Conservation (phyloP, 2,113 vertebrate species). For the Sturnus vulgaris region DNA sequence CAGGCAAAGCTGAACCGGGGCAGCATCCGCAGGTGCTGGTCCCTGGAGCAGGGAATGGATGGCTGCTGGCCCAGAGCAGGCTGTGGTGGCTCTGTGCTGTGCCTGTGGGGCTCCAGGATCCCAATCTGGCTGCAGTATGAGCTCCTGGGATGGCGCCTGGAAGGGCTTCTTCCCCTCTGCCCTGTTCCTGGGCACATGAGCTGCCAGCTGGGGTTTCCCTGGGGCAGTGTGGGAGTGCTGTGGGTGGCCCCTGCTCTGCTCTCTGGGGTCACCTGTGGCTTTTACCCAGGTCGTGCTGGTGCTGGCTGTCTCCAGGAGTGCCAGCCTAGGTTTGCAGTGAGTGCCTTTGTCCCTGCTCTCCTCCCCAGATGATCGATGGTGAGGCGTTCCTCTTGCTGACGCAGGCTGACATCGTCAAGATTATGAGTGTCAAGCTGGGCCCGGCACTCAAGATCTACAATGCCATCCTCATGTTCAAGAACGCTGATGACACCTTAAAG, state of each 20-base stretch:
- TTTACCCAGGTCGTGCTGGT: neutral
- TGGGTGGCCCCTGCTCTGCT: neutral
- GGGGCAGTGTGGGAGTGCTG: neutral
- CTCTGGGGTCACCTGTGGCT: neutral
- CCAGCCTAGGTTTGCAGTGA: neutral
- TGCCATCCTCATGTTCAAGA: constrained; percentile 99
- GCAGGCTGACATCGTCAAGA: constrained; percentile 97
- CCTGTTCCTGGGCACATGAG: rapidly evolving
- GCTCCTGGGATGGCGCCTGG: neutral
- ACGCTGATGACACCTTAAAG: constrained; percentile 91
- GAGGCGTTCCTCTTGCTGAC: constrained; percentile 96
- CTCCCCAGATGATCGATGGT: constrained; percentile 84
- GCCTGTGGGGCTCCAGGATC: rapidly evolving
- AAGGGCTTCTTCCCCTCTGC: neutral
- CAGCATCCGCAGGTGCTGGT: rapidly evolving
- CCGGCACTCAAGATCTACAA: constrained; percentile 99
- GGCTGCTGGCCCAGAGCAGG: neutral
- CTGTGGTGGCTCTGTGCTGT: neutral
- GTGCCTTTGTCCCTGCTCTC: neutral
- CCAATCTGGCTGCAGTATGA: neutral
- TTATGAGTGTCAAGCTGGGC: constrained; percentile 97
- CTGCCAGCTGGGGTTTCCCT: neutral
- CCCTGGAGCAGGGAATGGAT: neutral
- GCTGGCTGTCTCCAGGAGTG: neutral
- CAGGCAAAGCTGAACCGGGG: neutral